Percentiles rank a stretch among this genome's conserved stretches.
phyloP scores from a whole-genome alignment of 2,113 vertebrate species.

The Leucopsar rothschildi region DNA sequence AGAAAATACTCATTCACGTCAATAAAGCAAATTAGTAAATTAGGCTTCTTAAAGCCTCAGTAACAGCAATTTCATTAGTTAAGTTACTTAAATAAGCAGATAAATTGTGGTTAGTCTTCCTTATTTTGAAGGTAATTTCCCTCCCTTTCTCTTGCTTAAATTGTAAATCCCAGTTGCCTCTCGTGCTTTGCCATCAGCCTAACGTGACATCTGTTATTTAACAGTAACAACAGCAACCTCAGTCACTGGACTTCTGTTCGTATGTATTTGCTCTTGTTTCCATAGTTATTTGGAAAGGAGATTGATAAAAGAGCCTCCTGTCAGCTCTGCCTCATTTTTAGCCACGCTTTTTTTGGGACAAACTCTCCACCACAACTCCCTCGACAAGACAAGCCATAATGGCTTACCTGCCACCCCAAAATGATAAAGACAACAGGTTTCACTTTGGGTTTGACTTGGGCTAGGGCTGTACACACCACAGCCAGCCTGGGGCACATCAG shows the following conservation, averaged over 20 bases:
- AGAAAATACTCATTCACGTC: background rate
- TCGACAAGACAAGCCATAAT: background rate
- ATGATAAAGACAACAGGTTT: background rate
- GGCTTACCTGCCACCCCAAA: background rate
- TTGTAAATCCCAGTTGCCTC: background rate
- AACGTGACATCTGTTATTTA: background rate
- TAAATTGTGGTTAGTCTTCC: background rate
- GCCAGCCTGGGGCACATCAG: background rate
- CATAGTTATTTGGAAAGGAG: background rate
- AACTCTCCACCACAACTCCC: background rate
- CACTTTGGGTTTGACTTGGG: background rate
- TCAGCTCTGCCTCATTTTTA: background rate
- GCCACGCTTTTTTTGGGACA: background rate
- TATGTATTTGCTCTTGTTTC: background rate
- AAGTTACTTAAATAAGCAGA: background rate
- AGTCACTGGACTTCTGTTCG: background rate
- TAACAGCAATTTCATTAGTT: background rate
- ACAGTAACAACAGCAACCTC: background rate
- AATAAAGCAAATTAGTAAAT: background rate
- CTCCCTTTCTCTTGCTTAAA: background rate
- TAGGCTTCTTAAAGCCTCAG: background rate
- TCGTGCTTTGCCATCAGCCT: fast-evolving
- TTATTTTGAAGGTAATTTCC: background rate
- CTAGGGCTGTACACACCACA: background rate
- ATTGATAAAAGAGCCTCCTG: background rate